phyloP scores from a whole-genome alignment of 64 coral and sea anemone species.

The Exaiptasia diaphana region DNA sequence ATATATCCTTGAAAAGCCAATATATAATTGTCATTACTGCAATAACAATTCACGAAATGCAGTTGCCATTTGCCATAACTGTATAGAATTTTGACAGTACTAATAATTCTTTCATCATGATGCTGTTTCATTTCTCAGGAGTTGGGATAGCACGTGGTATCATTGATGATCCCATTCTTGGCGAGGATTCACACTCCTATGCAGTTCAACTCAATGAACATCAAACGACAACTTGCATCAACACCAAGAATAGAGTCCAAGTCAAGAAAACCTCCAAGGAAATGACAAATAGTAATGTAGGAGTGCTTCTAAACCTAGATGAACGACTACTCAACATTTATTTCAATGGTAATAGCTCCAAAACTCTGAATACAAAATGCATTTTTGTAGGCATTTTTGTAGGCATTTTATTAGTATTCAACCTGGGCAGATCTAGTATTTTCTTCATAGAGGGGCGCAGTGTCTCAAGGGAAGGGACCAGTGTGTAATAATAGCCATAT shows the following conservation, averaged over 20 bases:
- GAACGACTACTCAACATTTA: conserved; percentile 70
- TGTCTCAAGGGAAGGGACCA: not conserved
- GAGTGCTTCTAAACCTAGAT: conserved; percentile 79
- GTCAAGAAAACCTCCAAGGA: conserved; percentile 52
- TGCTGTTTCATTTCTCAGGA: conserved; percentile 13
- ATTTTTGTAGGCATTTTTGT: not conserved
- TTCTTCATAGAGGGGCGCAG: too few relatives aligned
- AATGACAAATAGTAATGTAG: conserved; percentile 66
- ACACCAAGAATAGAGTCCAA: conserved; percentile 82
- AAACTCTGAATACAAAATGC: not conserved
- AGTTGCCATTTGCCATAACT: too few relatives aligned
- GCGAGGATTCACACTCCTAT: conserved; percentile 73
- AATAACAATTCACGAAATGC: too few relatives aligned
- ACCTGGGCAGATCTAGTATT: too few relatives aligned
- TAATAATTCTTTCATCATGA: not conserved
- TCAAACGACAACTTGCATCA: conserved; percentile 60
- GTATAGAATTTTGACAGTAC: not conserved
- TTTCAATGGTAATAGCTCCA: conserved; percentile 69
- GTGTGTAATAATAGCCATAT: too few relatives aligned
- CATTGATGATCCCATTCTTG: conserved; percentile 78
- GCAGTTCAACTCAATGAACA: conserved; percentile 86
- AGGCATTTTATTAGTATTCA: not conserved
- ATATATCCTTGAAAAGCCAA: not conserved
- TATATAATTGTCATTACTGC: not conserved
- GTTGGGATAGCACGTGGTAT: conserved; percentile 61